phyloP scores from a whole-genome alignment of 2,888 invertebrate species.

The Hipparchia sbordonii region DNA sequence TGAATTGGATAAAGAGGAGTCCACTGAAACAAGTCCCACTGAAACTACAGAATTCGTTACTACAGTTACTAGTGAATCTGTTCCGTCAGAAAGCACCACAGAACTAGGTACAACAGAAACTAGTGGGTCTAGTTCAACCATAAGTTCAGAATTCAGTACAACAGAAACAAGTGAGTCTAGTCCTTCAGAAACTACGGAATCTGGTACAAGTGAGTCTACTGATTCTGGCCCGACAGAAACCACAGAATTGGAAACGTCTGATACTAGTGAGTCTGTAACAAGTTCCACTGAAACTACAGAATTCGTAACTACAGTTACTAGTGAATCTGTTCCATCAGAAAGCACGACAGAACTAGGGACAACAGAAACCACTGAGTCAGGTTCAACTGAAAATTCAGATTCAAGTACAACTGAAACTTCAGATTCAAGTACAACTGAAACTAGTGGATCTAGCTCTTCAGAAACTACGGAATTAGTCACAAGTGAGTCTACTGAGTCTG shows the following conservation, averaged over 20 bases:
- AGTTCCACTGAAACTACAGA: neutral
- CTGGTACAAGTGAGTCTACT: neutral
- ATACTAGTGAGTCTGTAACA: neutral
- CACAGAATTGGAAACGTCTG: neutral
- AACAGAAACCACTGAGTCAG: neutral
- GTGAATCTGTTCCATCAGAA: neutral
- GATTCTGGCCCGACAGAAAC: neutral
- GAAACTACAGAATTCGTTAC: neutral
- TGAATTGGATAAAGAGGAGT: neutral
- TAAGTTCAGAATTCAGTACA: neutral
- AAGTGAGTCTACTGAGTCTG: neutral
- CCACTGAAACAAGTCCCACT: neutral
- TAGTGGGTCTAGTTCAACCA: neutral
- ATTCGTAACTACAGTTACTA: neutral
- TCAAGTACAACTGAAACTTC: conserved; percentile 15
- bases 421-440: neutral
- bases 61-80: neutral
- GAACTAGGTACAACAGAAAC: conserved; percentile 23
- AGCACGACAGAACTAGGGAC: neutral
- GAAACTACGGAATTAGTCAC: neutral
- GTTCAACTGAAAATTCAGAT: conserved; percentile 21
- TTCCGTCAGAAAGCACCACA: conserved; percentile 13
- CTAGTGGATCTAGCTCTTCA: neutral
- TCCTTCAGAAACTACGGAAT: conserved; percentile 4
- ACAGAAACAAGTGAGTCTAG: conserved; percentile 1